These are phyloP conservation scores for Asteroscopus sphinx DNA, from an alignment of 2,888 invertebrate genomes.

Conservation along the genomic window DNA sequence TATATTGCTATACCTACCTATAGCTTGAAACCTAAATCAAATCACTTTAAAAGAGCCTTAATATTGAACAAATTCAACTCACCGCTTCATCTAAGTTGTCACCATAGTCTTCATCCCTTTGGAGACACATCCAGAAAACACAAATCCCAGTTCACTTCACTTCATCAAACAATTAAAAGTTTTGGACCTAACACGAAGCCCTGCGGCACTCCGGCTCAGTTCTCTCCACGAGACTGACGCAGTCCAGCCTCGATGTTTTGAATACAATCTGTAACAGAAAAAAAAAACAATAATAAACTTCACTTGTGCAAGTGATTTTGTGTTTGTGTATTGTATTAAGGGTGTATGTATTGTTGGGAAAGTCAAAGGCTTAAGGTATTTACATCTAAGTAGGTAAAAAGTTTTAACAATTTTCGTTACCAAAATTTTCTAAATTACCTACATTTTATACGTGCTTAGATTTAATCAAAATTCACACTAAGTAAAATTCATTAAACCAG, in stretches of 20 bases:
- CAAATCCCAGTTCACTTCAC: slow-evolving; percentile 67
- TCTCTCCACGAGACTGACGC: slow-evolving; percentile 77
- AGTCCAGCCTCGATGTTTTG: slow-evolving; percentile 81
- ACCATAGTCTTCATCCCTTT: slow-evolving; percentile 82
- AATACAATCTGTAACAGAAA: slow-evolving; percentile 88
- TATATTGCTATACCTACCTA: too few species aligned
- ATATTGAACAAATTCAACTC: slow-evolving; percentile 53
- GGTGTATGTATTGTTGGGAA: slow-evolving; percentile 49
- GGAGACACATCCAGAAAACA: slow-evolving; percentile 87
- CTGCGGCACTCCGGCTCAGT: slow-evolving; percentile 78
- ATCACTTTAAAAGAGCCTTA: neutral
- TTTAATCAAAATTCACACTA: neutral
- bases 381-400: neutral
- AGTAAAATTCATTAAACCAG: neutral
- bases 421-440: neutral
- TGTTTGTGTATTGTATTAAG: slow-evolving; percentile 64
- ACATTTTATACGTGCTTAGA: neutral
- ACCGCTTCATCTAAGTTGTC: slow-evolving; percentile 82
- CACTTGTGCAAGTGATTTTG: slow-evolving; percentile 64
- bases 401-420: too few species aligned
- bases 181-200: slow-evolving; percentile 68
- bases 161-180: slow-evolving; percentile 59
- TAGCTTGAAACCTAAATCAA: neutral
- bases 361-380: slow-evolving; percentile 61
- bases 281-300: slow-evolving; percentile 88